A percentile compares a stretch with the other conserved stretches of the same genome.
These are phyloP conservation scores for Sphaerophoria taeniata DNA, from an alignment of 2,888 invertebrate species.

Conservation along the genomic window DNA sequence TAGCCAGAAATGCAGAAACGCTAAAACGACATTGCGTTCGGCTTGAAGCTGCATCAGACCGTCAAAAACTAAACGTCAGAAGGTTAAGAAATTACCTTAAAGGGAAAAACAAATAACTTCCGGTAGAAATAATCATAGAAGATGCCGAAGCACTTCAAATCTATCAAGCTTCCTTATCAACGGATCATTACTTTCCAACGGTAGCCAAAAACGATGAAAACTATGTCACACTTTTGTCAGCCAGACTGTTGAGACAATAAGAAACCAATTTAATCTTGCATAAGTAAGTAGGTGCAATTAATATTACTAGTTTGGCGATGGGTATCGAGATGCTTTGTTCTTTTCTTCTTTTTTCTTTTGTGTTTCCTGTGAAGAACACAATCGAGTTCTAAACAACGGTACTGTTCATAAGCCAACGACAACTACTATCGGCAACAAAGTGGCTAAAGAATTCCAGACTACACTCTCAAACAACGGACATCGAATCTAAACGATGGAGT, in stretches of 20 bases:
- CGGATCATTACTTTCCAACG: no score
- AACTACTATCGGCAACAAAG: neutral
- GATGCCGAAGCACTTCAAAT: no score
- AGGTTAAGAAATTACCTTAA: no score
- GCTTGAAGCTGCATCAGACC: no score
- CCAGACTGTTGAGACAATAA: slow-evolving; percentile 33
- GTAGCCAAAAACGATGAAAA: no score
- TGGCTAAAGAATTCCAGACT: slow-evolving; percentile 2
- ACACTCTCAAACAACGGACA: neutral
- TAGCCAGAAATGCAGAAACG: no score
- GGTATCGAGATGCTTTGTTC: slow-evolving; percentile 20
- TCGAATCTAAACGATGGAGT: neutral
- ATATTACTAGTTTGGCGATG: slow-evolving; percentile 56
- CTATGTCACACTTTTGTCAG: slow-evolving; percentile 5
- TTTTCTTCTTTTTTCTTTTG: neutral
- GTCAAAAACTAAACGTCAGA: no score
- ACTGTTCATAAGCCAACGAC: slow-evolving; percentile 36
- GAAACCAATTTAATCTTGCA: slow-evolving; percentile 48
- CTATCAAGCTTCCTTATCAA: no score
- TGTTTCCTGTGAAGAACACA: slow-evolving; percentile 17
- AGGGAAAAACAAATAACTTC: no score
- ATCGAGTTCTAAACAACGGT: slow-evolving; percentile 48
- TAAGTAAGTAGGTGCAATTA: slow-evolving; percentile 67
- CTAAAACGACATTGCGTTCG: no score
- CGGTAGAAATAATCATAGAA: no score